Percentiles rank a stretch among this genome's conserved stretches.
These are phyloP conservation scores for Copidosoma aretas DNA, from an alignment of 2,888 invertebrate genomes.

Conservation along the genomic window DNA sequence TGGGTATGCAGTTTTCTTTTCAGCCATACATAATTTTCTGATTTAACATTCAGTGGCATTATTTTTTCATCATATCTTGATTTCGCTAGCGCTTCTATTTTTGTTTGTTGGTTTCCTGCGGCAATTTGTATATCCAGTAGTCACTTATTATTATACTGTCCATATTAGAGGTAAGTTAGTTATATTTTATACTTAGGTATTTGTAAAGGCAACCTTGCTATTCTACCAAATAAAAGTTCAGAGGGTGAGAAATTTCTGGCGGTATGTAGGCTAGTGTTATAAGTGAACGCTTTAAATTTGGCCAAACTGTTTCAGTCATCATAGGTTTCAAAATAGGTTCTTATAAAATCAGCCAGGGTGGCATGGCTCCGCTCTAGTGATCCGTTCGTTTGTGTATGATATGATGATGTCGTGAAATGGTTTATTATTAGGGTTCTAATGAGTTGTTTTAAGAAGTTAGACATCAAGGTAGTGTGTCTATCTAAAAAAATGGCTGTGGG, in stretches of 20 bases:
- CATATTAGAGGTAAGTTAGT: too few species aligned
- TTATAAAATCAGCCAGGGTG: not conserved
- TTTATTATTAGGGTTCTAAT: not conserved
- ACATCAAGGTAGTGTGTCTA: not conserved
- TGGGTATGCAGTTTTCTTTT: too few species aligned
- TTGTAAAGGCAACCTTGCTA: too few species aligned
- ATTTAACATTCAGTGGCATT: too few species aligned
- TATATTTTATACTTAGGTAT: too few species aligned
- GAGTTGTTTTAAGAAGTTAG: not conserved
- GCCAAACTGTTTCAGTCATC: not conserved
- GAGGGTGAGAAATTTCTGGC: not conserved
- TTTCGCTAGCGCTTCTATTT: too few species aligned
- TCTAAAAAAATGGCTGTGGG: conserved; percentile 12
- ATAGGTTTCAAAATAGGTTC: not conserved
- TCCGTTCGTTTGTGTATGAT: not conserved
- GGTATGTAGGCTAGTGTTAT: not conserved
- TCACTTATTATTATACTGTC: too few species aligned
- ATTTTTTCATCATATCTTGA: too few species aligned
- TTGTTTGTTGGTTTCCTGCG: too few species aligned
- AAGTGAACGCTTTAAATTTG: not conserved
- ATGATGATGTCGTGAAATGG: not conserved
- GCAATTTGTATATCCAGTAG: too few species aligned
- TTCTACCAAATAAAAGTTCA: not conserved
- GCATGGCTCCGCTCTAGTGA: not conserved
- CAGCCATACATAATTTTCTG: too few species aligned